These are phyloP conservation scores for Drosophila mimetica DNA, from an alignment of 2,888 invertebrate species.

Conservation along the genomic window DNA sequence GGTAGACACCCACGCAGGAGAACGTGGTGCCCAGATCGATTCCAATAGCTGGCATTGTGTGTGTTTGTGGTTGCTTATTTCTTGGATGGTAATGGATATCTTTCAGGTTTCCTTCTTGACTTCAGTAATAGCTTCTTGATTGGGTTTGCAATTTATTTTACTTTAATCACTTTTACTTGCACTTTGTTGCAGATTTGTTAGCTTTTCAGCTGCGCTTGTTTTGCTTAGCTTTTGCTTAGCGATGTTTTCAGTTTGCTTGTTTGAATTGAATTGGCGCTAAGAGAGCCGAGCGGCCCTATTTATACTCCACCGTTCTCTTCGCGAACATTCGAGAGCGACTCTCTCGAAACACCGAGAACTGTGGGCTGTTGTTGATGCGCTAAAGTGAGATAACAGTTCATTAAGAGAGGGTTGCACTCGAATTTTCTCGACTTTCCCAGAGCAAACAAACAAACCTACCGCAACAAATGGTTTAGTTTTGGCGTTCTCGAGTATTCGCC, in stretches of 20 bases:
- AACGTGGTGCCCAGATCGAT: conserved; percentile 85
- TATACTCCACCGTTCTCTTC: conserved; percentile 54
- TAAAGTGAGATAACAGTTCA: neutral
- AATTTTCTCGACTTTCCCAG: neutral
- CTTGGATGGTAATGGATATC: neutral
- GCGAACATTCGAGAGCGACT: conserved; percentile 56
- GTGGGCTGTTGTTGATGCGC: neutral
- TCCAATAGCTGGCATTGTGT: conserved; percentile 87
- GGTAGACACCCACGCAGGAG: conserved; percentile 93
- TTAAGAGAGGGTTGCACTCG: neutral
- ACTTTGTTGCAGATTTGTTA: conserved; percentile 1
- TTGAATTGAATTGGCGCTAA: conserved; percentile 58
- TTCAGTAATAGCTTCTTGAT: neutral
- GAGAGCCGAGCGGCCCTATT: conserved; percentile 53
- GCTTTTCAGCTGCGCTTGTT: conserved; percentile 45
- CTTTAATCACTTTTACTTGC: conserved; percentile 1
- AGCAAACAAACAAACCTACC: neutral
- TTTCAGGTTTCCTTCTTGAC: neutral
- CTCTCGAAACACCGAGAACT: conserved; percentile 42
- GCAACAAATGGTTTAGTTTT: neutral
- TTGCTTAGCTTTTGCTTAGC: conserved; percentile 19
- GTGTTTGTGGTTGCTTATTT: neutral
- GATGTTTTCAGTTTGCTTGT: conserved; percentile 59
- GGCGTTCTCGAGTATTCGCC: neutral
- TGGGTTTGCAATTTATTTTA: neutral